Evolutionary conservation across 2,888 invertebrate genomes (phyloP), one percentile per base, ranked within the genome.

Genomic region (Agriopis leucophaearia): DNA sequence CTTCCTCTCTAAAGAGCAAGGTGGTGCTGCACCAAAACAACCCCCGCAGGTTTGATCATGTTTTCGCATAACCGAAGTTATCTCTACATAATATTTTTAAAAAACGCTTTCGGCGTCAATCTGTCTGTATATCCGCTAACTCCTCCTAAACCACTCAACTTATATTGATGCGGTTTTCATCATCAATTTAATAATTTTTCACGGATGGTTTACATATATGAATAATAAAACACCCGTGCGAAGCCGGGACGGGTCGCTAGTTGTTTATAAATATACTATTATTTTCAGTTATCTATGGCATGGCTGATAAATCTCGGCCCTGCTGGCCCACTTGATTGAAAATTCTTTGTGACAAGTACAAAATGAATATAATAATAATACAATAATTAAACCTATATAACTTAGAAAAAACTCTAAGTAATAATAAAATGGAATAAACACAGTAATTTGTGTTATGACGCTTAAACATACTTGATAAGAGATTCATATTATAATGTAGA

Each of bases 301-400:
- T 12, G 10, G 10, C 40, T 5, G 13, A 38, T 15, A 52, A 12
- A n/a, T n/a, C n/a, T n/a, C 51, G 15, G 38, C 4, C 38, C 18
- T 40, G 55, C 18, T 42, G 12, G 10, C 40, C 35, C 16, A 55
- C 18, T 52, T 13, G 12, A 16, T 8, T 38, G 8, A 8, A 40
- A 42, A 9, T 48, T 45, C 45, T 57, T 64, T 64, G 64, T 57
- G 64, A 64, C 64, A 16, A 55, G n/a, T 13, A 27, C 13, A 60
- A 1, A 35, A 47, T 47, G 12, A 8, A 50, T 42, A 8, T 51
- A 18, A 7, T 38, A 38, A 9, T 47, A 42, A 52, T 48, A 59
- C 35, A 59, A 54, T 18, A 13, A n/a, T 40, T 59, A 52, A 57
- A 64, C 36, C 42, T 57, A 56, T 45, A 54, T 7, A 35, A 42